These are phyloP conservation scores for Sarcoramphus papa DNA, from an alignment of 2,797 vertebrate genomes.

Conservation along the genomic window DNA sequence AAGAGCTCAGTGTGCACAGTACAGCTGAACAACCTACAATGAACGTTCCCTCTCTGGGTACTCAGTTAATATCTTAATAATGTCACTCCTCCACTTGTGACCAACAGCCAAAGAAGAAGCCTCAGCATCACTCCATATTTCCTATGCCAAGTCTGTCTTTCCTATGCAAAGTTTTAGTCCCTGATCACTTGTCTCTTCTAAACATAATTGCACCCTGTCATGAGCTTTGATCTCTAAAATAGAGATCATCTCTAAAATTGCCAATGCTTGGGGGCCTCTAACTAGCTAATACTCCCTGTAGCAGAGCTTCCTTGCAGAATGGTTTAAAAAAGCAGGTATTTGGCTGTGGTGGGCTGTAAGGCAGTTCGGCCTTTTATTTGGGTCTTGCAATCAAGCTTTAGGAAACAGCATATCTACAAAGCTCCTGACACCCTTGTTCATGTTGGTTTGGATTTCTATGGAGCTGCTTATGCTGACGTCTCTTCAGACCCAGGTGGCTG, in stretches of 20 bases:
- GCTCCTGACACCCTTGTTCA: neutral
- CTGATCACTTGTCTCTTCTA: neutral
- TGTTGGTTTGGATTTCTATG: accelerated
- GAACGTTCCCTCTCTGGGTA: neutral
- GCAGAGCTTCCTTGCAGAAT: neutral
- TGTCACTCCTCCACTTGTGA: neutral
- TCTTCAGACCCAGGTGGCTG: neutral
- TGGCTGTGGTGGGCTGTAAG: neutral
- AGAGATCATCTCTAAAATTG: neutral
- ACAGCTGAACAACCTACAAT: neutral
- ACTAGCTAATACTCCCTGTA: neutral
- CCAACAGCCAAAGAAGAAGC: neutral
- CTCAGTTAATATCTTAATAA: neutral
- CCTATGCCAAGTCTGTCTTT: neutral
- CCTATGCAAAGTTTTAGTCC: neutral
- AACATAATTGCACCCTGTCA: neutral
- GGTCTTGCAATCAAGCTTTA: neutral
- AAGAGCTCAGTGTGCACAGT: neutral
- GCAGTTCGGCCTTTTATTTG: accelerated
- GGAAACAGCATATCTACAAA: neutral
- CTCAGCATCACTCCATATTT: neutral
- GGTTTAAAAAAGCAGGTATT: neutral
- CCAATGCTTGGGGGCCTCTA: neutral
- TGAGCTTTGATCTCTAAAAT: slow-evolving; percentile 13
- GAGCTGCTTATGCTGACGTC: neutral